These are phyloP conservation scores for Hyles vespertilio DNA, from an alignment of 1,140 invertebrate genomes.

Conservation along the genomic window DNA sequence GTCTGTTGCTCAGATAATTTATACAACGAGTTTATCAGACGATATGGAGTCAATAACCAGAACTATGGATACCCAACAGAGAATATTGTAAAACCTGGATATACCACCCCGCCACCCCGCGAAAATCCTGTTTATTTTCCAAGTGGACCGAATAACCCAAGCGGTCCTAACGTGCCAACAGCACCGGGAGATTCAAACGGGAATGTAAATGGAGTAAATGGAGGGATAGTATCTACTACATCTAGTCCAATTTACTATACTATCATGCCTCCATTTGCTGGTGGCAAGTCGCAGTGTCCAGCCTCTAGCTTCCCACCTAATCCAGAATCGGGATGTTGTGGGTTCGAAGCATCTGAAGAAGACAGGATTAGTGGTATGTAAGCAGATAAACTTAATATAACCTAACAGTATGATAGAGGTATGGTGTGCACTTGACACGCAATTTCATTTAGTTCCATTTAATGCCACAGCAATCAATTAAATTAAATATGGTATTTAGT, in stretches of 20 bases:
- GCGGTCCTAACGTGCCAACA: neutral
- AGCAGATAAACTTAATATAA: neutral
- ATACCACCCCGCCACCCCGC: neutral
- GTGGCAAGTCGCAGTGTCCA: constrained; percentile 18
- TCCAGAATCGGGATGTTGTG: constrained; percentile 53
- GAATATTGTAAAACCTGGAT: too few species aligned
- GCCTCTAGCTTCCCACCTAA: constrained; percentile 37
- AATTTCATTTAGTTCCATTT: too few species aligned
- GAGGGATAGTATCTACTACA: neutral
- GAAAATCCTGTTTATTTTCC: too few species aligned
- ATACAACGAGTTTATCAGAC: neutral
- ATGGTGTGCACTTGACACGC: too few species aligned
- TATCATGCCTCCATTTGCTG: constrained; percentile 1
- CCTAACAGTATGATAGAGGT: too few species aligned
- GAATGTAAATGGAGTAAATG: too few species aligned
- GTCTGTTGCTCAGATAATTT: constrained; percentile 22
- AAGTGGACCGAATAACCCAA: neutral
- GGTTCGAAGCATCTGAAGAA: constrained; percentile 40
- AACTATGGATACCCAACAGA: too few species aligned
- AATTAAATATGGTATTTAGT: too few species aligned
- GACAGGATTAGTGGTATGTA: constrained; percentile 37
- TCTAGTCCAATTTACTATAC: neutral
- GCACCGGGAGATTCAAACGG: too few species aligned
- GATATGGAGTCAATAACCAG: too few species aligned
- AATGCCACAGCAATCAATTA: too few species aligned